These are phyloP conservation scores for Phyllostomus discolor DNA, from an alignment of 2,113 vertebrate species.

Conservation along the genomic window DNA sequence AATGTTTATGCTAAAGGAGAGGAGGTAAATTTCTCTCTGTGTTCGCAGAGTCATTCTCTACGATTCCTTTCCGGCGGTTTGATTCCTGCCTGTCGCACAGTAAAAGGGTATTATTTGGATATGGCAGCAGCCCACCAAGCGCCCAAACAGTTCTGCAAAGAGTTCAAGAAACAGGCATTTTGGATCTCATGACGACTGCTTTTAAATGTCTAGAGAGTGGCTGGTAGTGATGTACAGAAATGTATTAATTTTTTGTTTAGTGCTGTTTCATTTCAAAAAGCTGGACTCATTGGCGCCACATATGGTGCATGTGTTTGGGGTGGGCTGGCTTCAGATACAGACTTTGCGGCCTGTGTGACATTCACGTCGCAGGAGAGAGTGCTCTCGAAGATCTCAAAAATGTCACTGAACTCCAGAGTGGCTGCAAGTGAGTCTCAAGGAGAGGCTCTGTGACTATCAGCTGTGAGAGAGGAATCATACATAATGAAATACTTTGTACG, in stretches of 20 bases:
- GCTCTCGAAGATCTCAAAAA: background rate
- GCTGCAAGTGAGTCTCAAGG: background rate
- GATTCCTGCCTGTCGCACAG: constrained; percentile 7
- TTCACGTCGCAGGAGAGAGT: background rate
- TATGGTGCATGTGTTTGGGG: background rate
- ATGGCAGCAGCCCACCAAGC: background rate
- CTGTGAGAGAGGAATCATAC: background rate
- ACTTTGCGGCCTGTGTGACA: background rate
- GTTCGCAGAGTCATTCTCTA: background rate
- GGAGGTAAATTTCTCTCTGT: background rate
- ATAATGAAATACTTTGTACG: background rate
- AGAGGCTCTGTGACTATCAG: background rate
- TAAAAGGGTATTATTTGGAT: background rate
- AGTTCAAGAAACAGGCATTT: background rate
- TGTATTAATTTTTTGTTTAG: background rate
- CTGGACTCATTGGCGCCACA: background rate
- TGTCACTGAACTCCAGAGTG: background rate
- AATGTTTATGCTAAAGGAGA: background rate
- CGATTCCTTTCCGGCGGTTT: background rate
- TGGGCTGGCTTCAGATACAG: background rate
- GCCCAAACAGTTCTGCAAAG: background rate
- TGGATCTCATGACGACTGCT: background rate
- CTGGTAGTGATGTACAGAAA: background rate
- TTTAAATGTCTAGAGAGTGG: background rate
- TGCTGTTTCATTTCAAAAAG: background rate